Percentiles rank a stretch among this genome's conserved stretches.
phyloP scores from a whole-genome alignment of 2,113 vertebrate genomes.

The Psammodynastes pulverulentus region DNA sequence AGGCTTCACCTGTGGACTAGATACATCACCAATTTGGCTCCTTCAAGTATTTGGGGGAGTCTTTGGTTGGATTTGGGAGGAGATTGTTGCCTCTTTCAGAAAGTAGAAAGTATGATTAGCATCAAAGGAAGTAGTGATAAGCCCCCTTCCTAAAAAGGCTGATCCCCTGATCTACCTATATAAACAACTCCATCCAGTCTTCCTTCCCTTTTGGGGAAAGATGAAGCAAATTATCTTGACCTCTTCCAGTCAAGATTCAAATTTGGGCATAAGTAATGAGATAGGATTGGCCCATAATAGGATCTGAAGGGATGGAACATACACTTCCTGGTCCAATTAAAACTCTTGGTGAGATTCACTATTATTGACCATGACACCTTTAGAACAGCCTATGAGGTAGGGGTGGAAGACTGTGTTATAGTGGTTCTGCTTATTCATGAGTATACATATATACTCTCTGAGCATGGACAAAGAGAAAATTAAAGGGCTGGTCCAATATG shows the following conservation, averaged over 20 bases:
- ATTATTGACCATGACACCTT: not conserved
- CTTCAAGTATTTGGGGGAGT: not conserved
- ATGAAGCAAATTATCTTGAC: not conserved
- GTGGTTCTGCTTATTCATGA: not conserved
- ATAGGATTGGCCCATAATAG: not conserved
- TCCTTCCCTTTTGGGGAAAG: not conserved
- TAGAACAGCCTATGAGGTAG: not conserved
- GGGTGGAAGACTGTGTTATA: not conserved
- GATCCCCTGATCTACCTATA: not conserved
- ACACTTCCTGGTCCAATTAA: not conserved
- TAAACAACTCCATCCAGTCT: not conserved
- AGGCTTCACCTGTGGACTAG: not conserved
- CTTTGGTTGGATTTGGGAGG: not conserved
- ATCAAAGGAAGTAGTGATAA: not conserved
- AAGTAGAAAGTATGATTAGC: not conserved
- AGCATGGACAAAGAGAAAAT: not conserved
- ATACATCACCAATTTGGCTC: not conserved
- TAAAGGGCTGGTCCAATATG: not conserved
- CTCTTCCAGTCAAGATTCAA: not conserved
- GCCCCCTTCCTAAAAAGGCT: not conserved
- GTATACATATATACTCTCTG: not conserved
- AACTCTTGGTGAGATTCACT: not conserved
- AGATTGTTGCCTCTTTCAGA: not conserved
- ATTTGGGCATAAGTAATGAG: not conserved
- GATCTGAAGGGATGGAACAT: not conserved